phyloP scores from a whole-genome alignment of 2,113 vertebrate species.

The Isurus oxyrinchus region DNA sequence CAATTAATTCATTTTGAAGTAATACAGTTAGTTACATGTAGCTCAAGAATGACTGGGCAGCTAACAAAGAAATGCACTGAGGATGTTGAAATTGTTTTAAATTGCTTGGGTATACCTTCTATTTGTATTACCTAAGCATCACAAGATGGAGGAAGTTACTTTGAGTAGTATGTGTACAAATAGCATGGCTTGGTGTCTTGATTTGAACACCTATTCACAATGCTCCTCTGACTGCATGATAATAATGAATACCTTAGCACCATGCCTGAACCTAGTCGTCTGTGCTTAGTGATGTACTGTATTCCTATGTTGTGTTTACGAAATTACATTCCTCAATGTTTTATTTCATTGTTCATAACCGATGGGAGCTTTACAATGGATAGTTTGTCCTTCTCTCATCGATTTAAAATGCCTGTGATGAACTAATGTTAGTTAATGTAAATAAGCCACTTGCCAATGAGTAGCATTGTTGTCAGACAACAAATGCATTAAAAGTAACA shows the following conservation, averaged over 20 bases:
- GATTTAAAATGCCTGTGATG: constrained; percentile 55
- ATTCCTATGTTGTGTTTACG: constrained; percentile 28
- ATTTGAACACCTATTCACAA: constrained; percentile 48
- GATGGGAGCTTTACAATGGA: constrained; percentile 17
- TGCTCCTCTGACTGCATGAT: constrained; percentile 67
- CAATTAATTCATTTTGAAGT: constrained; percentile 34
- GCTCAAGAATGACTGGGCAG: constrained; percentile 56
- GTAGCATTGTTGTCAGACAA: constrained; percentile 71
- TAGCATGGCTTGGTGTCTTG: constrained; percentile 53
- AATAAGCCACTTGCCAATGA: constrained; percentile 71
- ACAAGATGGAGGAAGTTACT: constrained; percentile 44
- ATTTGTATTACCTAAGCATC: constrained; percentile 49
- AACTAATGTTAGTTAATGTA: constrained; percentile 64
- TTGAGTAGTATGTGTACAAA: constrained; percentile 51
- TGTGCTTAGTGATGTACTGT: constrained; percentile 38
- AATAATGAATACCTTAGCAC: constrained; percentile 56
- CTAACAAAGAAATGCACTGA: constrained; percentile 56
- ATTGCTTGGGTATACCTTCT: constrained; percentile 44
- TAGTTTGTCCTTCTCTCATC: constrained; percentile 50
- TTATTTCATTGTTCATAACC: constrained; percentile 33
- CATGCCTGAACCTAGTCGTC: constrained; percentile 40
- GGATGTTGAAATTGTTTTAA: constrained; percentile 50
- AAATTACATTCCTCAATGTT: constrained; percentile 32
- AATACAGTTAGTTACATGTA: constrained; percentile 42
- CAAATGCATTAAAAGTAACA: constrained; percentile 70